Base-by-base conservation (phyloP, 2,113 vertebrate species). In the Calyptomena viridis region DNA sequence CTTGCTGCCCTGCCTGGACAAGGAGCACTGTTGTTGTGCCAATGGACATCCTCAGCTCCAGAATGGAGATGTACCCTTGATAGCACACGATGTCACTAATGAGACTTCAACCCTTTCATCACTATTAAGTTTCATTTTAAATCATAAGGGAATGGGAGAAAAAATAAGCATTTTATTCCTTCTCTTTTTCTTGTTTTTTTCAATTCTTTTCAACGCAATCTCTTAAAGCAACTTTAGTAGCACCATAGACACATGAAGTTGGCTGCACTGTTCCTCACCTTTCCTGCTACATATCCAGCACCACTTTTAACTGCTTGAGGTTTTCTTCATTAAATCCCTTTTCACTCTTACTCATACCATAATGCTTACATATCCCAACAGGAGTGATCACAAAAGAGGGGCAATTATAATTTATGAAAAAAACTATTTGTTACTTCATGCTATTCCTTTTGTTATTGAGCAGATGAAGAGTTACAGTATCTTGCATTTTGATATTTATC, bases 311-410 rank as follows among this genome's bases (percentile, higher is more conserved):
- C n/a, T 92, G 67, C n/a, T 90, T 90, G 50, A 86, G 12, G 11
- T 86, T 90, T 92, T 89, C 76, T 81, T 89, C 58, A 46, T 82
- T 79, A 89, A 94, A 72, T 84, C 6, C 31, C 56, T 90, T 71
- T 83, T 87, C 69, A 76, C 33, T 78, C 63, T 91, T 12, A 2
- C 39, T 72, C 55, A 39, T 87, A 35, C 46, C 74, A 87, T 33
- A 92, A 39, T 62, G 49, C 31, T 86, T 89, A 59, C 16, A 28
- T 60, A 79, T 72, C n/a, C 23, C 23, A 82, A 63, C 14, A 89
- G n/a, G 12, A 95, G 24, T 60, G 52, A 94, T 46, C n/a, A 73
- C 78, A 63, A 86, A 90, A 86, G 23, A 79, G 31, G 7, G 20
- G 6, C 1, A 73, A 80, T 53, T 74, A 53, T 40, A 90, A 87